These are phyloP conservation scores for Pelochelys cantorii DNA, from an alignment of 2,797 vertebrate genomes.

Conservation along the genomic window DNA sequence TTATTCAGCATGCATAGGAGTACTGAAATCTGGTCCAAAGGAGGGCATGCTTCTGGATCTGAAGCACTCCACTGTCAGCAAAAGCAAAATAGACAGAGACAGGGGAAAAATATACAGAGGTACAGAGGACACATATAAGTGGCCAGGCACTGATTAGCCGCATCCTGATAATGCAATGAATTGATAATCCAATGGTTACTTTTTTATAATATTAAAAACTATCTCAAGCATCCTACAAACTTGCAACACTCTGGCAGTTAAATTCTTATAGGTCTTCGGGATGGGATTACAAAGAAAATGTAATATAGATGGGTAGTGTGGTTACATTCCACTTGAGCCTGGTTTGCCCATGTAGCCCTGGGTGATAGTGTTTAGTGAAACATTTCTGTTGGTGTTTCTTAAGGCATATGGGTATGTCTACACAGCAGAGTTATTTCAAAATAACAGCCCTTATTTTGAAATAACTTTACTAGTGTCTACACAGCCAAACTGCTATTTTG, in stretches of 20 bases:
- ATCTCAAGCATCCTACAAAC: not conserved
- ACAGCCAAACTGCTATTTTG: too few relatives aligned
- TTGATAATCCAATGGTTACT: not conserved
- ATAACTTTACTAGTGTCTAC: too few relatives aligned
- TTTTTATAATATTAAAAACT: not conserved
- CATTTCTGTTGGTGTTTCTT: not conserved
- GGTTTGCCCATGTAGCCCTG: too few relatives aligned
- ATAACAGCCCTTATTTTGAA: too few relatives aligned
- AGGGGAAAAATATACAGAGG: not conserved
- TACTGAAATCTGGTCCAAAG: not conserved
- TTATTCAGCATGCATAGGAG: not conserved
- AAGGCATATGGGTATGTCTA: not conserved
- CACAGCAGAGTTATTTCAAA: too few relatives aligned
- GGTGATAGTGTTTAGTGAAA: not conserved
- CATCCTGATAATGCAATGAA: not conserved
- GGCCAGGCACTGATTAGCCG: not conserved
- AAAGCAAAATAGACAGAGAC: not conserved
- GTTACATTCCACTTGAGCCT: not conserved
- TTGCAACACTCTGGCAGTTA: not conserved
- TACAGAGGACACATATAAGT: not conserved
- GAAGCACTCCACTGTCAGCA: not conserved
- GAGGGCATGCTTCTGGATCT: not conserved
- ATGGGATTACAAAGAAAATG: not conserved
- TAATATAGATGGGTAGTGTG: not conserved
- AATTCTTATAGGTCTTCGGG: not conserved